Conservation (phyloP, 2,888 invertebrate species). For the Halictus ligatus region DNA sequence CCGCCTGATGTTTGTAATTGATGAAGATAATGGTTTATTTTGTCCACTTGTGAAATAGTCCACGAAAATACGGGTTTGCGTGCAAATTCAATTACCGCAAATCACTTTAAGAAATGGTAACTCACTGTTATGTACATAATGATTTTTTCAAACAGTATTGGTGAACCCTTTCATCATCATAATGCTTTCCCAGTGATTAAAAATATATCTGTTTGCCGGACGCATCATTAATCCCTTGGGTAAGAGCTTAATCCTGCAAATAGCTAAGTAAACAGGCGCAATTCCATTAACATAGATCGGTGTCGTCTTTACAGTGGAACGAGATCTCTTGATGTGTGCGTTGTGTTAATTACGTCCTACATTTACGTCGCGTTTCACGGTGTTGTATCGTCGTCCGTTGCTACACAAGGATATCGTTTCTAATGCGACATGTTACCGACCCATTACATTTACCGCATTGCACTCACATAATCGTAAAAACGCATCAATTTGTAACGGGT, state of each 20-base stretch:
- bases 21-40: too few species aligned
- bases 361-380: conserved; percentile 38
- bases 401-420: conserved; percentile 5
- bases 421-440: conserved; percentile 20
- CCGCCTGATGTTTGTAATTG: too few species aligned
- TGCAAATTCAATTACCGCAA: background rate
- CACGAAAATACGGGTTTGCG: background rate
- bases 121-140: too few species aligned
- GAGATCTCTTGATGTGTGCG: conserved; percentile 21
- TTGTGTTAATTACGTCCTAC: conserved; percentile 57
- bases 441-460: conserved; percentile 23
- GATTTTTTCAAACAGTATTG: background rate
- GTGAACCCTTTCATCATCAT: background rate
- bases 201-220: conserved; percentile 9
- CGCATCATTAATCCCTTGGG: conserved; percentile 17
- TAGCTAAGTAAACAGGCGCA: conserved; percentile 29
- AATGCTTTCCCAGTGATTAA: conserved; percentile 16
- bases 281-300: conserved; percentile 43
- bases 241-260: conserved; percentile 43
- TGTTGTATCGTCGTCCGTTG: background rate
- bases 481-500: background rate
- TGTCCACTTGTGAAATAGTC: too few species aligned
- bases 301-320: conserved; percentile 29
- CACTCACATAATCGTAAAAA: background rate
- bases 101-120: background rate